Conservation (phyloP, 2,888 invertebrate genomes). For the Glyphotaelius pellucidus region DNA sequence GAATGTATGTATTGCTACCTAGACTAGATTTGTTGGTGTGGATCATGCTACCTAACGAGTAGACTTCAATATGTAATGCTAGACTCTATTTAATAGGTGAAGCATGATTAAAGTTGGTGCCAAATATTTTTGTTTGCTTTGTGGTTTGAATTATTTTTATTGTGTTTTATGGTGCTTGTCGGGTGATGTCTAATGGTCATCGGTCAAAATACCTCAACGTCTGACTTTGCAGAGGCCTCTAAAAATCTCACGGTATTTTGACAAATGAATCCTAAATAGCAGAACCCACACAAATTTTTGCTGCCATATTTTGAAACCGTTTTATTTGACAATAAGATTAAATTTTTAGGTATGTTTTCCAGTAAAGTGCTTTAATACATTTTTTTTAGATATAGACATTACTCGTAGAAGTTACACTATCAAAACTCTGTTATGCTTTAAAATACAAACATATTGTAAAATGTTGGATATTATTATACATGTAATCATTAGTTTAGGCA, state of each 20-base stretch:
- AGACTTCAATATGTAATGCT: background rate
- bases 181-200: background rate
- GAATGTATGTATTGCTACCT: background rate
- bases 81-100: constrained; percentile 30
- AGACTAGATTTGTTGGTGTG: background rate
- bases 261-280: background rate
- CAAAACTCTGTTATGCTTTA: constrained; percentile 21
- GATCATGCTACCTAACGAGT: background rate
- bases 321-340: constrained; percentile 49
- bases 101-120: constrained; percentile 5
- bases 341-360: constrained; percentile 41
- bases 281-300: background rate
- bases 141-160: constrained; percentile 17
- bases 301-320: constrained; percentile 38
- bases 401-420: background rate
- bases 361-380: constrained; percentile 51
- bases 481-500: background rate
- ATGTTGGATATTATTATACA: background rate
- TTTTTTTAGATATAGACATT: background rate
- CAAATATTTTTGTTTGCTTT: constrained; percentile 34
- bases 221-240: background rate
- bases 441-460: background rate
- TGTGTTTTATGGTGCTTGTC: constrained; percentile 14
- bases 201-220: background rate
- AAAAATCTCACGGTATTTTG: background rate